phyloP scores from a whole-genome alignment of 2,888 invertebrate species.

The Melipona bicolor region DNA sequence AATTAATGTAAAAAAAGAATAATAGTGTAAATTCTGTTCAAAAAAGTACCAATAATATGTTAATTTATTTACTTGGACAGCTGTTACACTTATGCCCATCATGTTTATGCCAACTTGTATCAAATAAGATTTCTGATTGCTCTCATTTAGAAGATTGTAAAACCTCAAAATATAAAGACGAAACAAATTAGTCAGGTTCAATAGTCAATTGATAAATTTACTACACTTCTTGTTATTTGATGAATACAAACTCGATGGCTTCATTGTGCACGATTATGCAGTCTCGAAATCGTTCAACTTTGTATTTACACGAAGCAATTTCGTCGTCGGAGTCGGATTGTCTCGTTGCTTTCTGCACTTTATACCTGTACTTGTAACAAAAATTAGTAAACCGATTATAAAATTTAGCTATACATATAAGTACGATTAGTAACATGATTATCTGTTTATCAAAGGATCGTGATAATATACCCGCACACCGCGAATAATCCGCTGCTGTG shows the following conservation, averaged over 20 bases:
- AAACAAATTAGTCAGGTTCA: background rate
- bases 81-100: constrained; percentile 8
- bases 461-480: constrained; percentile 28
- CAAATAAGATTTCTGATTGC: background rate
- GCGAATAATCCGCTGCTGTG: constrained; percentile 49
- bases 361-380: background rate
- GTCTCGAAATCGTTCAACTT: background rate
- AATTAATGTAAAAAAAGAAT: too few species aligned
- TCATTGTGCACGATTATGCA: background rate
- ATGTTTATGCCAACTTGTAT: constrained; percentile 15
- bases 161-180: constrained; percentile 5
- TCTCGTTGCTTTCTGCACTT: background rate
- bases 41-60: too few species aligned
- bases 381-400: background rate
- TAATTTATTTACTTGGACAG: constrained; percentile 6
- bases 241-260: constrained; percentile 19
- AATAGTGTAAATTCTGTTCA: too few species aligned
- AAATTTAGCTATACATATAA: too few species aligned
- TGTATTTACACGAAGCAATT: too few species aligned
- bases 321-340: too few species aligned
- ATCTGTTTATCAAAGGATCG: too few species aligned
- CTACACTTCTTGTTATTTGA: background rate
- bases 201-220: background rate
- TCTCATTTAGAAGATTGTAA: background rate
- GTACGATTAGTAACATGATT: too few species aligned